Evolutionary conservation across 23 tunicate species (phyloP).

Genomic region (Ciona savignyi): DNA sequence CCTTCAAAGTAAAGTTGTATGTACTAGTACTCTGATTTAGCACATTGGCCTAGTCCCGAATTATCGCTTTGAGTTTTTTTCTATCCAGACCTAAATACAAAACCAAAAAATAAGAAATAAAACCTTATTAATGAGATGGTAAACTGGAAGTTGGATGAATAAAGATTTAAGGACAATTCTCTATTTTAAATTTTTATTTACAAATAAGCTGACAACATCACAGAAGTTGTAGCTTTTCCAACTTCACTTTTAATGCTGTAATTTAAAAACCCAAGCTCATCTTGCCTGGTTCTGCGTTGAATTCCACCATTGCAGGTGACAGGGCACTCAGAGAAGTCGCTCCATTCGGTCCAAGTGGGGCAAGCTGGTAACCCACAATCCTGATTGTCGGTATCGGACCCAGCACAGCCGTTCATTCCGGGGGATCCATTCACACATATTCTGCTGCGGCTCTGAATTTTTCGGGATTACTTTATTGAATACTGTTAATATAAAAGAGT

Average conservation of each 20-base stretch:
- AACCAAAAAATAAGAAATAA: too few relatives aligned
- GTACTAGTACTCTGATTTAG: too few relatives aligned
- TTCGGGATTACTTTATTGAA: too few relatives aligned
- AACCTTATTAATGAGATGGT: too few relatives aligned
- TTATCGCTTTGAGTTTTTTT: too few relatives aligned
- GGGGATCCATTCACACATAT: constrained; percentile 42
- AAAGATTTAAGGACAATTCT: too few relatives aligned
- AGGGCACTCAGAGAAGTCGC: constrained; percentile 31
- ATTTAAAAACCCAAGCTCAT: neutral
- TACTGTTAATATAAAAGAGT: neutral
- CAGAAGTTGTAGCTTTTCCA: too few relatives aligned
- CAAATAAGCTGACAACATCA: neutral
- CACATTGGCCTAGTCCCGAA: too few relatives aligned
- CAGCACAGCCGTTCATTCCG: constrained; percentile 54
- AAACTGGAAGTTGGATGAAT: too few relatives aligned
- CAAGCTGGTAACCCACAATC: constrained; percentile 21
- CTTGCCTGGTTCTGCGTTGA: constrained; percentile 34
- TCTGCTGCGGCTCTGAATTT: constrained; percentile 13
- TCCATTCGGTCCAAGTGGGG: constrained; percentile 61
- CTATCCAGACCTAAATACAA: too few relatives aligned
- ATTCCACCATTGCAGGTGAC: constrained; percentile 45
- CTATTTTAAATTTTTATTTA: neutral
- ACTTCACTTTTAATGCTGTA: too few relatives aligned
- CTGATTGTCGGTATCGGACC: constrained; percentile 4
- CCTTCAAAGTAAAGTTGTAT: too few relatives aligned